A percentile compares a stretch with the other conserved stretches of the same genome.
These are phyloP conservation scores for Antitype chi DNA, from an alignment of 2,888 invertebrate genomes.

Conservation along the genomic window DNA sequence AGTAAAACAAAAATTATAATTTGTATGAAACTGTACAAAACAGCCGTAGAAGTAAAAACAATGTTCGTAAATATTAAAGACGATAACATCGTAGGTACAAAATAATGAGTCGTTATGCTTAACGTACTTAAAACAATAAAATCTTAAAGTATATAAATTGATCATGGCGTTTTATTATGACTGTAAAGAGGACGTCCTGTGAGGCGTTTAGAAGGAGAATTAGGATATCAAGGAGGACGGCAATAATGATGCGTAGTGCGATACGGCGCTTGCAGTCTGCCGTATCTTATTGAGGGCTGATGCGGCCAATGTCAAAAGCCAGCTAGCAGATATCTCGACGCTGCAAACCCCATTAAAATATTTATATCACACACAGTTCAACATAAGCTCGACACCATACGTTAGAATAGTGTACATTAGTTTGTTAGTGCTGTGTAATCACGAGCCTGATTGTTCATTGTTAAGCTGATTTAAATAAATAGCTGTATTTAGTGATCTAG, in stretches of 20 bases:
- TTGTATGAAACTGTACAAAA: constrained; percentile 87
- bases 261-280: constrained; percentile 86
- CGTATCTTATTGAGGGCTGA: constrained; percentile 88
- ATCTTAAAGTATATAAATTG: constrained; percentile 86
- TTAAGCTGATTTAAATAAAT: constrained; percentile 65
- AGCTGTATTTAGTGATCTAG: constrained; percentile 67
- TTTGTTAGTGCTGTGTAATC: constrained; percentile 82
- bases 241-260: constrained; percentile 86
- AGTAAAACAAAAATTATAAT: constrained; percentile 85
- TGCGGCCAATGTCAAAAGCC: constrained; percentile 90
- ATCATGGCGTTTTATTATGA: constrained; percentile 88
- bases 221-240: constrained; percentile 87
- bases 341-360: constrained; percentile 90
- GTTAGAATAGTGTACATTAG: constrained; percentile 81
- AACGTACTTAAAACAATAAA: constrained; percentile 84
- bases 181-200: constrained; percentile 80
- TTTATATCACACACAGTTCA: constrained; percentile 85
- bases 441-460: constrained; percentile 72
- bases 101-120: constrained; percentile 84
- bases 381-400: constrained; percentile 79
- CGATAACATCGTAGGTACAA: constrained; percentile 87
- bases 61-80: constrained; percentile 76
- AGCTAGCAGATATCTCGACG: constrained; percentile 91
- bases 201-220: constrained; percentile 71
- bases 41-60: constrained; percentile 78